phyloP scores from a whole-genome alignment of 2,797 vertebrate genomes.

The Lates japonicus region DNA sequence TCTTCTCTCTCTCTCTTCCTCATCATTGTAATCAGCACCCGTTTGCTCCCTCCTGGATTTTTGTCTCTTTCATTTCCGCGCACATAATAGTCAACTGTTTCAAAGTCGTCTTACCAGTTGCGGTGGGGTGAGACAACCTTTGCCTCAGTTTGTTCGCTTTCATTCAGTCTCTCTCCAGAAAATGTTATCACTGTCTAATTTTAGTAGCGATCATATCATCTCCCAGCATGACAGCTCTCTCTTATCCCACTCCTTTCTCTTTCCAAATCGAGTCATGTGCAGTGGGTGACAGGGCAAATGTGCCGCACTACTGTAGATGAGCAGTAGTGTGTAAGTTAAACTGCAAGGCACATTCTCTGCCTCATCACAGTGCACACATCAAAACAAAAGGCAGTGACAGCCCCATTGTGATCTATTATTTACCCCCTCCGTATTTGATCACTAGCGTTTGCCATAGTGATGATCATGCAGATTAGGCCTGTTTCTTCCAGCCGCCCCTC shows the following conservation, averaged over 20 bases:
- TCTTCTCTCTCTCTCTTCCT: conserved; percentile 58
- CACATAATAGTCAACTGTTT: conserved; percentile 65
- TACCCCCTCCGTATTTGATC: conserved; percentile 82
- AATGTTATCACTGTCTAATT: conserved; percentile 72
- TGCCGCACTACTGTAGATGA: conserved; percentile 69
- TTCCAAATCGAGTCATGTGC: conserved; percentile 66
- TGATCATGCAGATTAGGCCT: conserved; percentile 84
- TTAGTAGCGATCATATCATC: conserved; percentile 67
- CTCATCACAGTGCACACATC: conserved; percentile 78
- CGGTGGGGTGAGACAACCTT: conserved; percentile 69
- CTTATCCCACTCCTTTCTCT: conserved; percentile 62
- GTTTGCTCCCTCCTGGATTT: conserved; percentile 70
- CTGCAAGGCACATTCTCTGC: conserved; percentile 77
- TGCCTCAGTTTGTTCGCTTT: conserved; percentile 61
- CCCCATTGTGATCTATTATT: conserved; percentile 87
- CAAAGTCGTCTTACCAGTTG: conserved; percentile 65
- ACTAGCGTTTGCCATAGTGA: conserved; percentile 69
- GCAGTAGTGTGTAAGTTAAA: conserved; percentile 79
- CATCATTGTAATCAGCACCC: conserved; percentile 71
- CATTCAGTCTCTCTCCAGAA: conserved; percentile 70
- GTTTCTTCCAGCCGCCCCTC: conserved; percentile 67
- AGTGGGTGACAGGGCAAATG: conserved; percentile 75
- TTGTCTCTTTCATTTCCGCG: conserved; percentile 70
- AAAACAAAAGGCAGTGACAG: conserved; percentile 82
- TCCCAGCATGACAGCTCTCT: conserved; percentile 72